Evolutionary conservation across 2,113 vertebrate species (phyloP), one percentile per base, ranked within the genome.

Genomic region (Orthochromis indermauri): DNA sequence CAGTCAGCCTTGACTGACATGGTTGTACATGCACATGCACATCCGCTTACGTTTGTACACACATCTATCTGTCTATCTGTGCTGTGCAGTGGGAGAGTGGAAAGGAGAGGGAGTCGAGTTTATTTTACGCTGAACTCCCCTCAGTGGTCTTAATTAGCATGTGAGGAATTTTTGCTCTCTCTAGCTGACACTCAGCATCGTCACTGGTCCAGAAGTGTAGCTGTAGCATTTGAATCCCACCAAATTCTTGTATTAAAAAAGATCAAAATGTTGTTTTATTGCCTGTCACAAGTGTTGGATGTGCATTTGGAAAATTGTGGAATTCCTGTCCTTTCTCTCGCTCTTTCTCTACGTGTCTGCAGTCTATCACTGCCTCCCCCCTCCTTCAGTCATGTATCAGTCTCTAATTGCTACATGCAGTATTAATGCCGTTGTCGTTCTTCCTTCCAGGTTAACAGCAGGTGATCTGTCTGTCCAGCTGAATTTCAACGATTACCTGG

Each of bases 401-500:
- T 35, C 53, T 76, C 59, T 81, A 84, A 89, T 83, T 66, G 28
- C 54, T 57, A 17, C 5, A 4, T 93, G 31, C 90, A 92, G 90
- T 85, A 91, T 93, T 89, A 80, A 92, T 42, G 82, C 35, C 4
- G 1, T 19, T 80, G 53, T 93, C 61, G 2, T 78, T 91, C 76
- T 91, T n/a, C 5, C 0, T 89, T 90, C 73, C 95, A 99, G 98
- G 96, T 97, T 99, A 89, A 97, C 97, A 13, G 93, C 95, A 3
- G 97, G 97, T 3, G 97, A 98, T 90, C 97, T 98, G 93, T 97
- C 97, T 4, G 94, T 99, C 94, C 97, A 98, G 94, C 97, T 99
- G 88, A 97, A 97, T 94, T 97, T 99, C 92, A 99, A 97, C 8
- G 99, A 99, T 95, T 99, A 99, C 96, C 96, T 99, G 97, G 98